Conservation (phyloP, 2,797 vertebrate genomes). For the Lepus oiostolus region DNA sequence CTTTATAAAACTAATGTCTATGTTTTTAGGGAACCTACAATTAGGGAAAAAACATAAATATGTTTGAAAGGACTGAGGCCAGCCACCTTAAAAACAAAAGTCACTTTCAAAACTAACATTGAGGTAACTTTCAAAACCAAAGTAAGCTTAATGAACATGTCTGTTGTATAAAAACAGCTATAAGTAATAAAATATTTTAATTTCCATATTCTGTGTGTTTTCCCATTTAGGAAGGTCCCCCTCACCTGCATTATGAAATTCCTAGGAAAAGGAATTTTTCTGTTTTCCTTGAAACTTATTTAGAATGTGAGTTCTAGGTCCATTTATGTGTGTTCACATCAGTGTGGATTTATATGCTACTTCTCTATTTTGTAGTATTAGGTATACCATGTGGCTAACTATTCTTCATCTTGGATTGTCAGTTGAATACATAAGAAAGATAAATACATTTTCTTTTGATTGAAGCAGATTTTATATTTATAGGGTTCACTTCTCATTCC, state of each 20-base stretch:
- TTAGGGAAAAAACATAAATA: background rate
- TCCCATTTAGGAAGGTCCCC: background rate
- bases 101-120: background rate
- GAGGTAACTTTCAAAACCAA: slow-evolving; percentile 37
- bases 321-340: background rate
- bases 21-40: slow-evolving; percentile 2
- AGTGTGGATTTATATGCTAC: background rate
- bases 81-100: slow-evolving; percentile 19
- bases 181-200: slow-evolving; percentile 15
- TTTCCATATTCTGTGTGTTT: background rate
- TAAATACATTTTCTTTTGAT: background rate
- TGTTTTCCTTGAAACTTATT: slow-evolving; percentile 19
- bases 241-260: background rate
- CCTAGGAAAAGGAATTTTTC: background rate
- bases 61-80: slow-evolving; percentile 4
- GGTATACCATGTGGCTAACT: background rate
- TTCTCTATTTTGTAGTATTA: slow-evolving; percentile 11
- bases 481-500: background rate
- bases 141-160: background rate
- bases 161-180: background rate
- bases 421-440: background rate
- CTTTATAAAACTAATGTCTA: background rate
- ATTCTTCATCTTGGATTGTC: background rate
- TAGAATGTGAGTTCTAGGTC: background rate
- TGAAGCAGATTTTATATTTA: background rate